phyloP scores from a whole-genome alignment of 2,113 vertebrate genomes.

The Amazona guildingii region DNA sequence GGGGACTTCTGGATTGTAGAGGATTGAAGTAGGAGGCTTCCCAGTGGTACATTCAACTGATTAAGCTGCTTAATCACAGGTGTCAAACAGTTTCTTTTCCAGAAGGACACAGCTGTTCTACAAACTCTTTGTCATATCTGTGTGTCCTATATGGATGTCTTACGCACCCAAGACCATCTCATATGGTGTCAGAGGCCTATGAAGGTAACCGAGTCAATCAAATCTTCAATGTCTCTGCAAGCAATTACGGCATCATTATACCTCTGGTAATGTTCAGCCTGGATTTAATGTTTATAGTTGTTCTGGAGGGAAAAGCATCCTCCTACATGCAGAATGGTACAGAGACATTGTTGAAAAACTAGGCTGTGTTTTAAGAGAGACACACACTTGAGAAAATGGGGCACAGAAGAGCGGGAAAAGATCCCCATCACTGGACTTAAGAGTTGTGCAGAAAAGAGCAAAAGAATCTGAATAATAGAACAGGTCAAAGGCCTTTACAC shows the following conservation, averaged over 20 bases:
- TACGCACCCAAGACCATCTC: not conserved
- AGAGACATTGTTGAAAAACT: not conserved
- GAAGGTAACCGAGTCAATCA: not conserved
- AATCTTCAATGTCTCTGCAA: not conserved
- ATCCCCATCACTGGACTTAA: fast-evolving
- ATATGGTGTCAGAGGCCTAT: not conserved
- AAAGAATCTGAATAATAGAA: not conserved
- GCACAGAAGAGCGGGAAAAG: fast-evolving
- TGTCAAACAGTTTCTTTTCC: not conserved
- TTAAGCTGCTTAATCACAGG: not conserved
- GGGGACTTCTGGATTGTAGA: not conserved
- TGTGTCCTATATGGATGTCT: not conserved
- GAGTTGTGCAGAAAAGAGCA: not conserved
- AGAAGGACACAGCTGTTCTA: not conserved
- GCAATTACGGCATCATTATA: not conserved
- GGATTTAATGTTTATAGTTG: not conserved
- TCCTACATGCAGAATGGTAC: not conserved
- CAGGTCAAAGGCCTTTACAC: not conserved
- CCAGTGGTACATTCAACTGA: not conserved
- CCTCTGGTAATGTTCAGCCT: not conserved
- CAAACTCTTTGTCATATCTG: not conserved
- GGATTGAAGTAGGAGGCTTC: not conserved
- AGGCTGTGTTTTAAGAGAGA: not conserved
- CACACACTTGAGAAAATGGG: fast-evolving
- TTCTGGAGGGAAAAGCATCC: not conserved